phyloP scores from a whole-genome alignment of 2,797 vertebrate genomes.

The Lepilemur ruficaudatus region DNA sequence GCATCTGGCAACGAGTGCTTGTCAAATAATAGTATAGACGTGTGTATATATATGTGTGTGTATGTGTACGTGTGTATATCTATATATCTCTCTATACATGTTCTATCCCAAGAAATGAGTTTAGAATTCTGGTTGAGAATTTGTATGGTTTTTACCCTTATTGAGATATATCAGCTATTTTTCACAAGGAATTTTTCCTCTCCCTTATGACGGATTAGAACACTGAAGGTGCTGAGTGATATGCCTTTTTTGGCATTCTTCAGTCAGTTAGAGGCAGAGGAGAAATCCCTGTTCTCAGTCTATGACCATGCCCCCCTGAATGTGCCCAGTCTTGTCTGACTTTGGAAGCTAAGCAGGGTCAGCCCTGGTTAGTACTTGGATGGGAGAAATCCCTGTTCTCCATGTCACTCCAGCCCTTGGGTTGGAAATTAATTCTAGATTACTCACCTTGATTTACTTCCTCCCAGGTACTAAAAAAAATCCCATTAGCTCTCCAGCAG shows the following conservation, averaged over 20 bases:
- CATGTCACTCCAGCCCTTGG: background rate
- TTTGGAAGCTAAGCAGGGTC: too few species aligned
- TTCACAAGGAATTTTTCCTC: constrained; percentile 10
- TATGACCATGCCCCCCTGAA: background rate
- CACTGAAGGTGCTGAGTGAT: background rate
- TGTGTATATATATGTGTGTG: background rate
- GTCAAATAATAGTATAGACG: background rate
- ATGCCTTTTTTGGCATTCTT: background rate
- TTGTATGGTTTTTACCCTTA: constrained; percentile 13
- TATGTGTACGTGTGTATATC: background rate
- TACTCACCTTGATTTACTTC: background rate
- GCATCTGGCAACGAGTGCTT: background rate
- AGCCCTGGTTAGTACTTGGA: too few species aligned
- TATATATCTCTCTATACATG: background rate
- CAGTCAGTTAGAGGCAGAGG: background rate
- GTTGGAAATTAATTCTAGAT: constrained; percentile 23
- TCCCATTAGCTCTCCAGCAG: background rate
- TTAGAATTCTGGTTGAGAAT: constrained; percentile 41
- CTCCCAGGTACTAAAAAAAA: background rate
- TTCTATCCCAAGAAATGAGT: background rate
- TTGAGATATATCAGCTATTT: background rate
- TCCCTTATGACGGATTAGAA: background rate
- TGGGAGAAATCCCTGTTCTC: background rate
- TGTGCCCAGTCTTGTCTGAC: too few species aligned
- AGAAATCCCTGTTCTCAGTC: background rate